Evolutionary conservation across 2,113 vertebrate species (phyloP).

Genomic region (Ellobius talpinus): DNA sequence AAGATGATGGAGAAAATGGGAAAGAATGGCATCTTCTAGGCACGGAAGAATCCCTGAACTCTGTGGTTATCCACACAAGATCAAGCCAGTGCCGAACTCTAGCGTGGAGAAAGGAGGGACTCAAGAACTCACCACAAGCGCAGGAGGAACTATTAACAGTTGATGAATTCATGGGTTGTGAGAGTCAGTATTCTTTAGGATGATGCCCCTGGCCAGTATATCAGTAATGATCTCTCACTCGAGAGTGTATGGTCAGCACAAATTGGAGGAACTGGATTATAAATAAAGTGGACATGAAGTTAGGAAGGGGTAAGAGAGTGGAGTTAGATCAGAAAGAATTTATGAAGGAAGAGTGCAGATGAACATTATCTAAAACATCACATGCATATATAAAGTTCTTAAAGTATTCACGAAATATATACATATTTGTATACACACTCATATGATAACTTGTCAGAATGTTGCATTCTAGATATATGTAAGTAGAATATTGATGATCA

Average conservation of each 20-base stretch:
- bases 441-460: not conserved
- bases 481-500: not conserved
- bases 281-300: not conserved
- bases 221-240: too few relatives aligned
- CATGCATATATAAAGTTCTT: not conserved
- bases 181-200: not conserved
- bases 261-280: not conserved
- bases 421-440: not conserved
- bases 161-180: not conserved
- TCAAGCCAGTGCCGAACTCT: not conserved
- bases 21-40: not conserved
- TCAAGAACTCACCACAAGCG: not conserved
- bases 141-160: not conserved
- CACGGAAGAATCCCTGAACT: not conserved
- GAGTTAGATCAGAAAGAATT: not conserved
- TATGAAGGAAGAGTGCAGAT: not conserved
- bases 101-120: not conserved
- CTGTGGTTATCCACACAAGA: not conserved
- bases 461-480: not conserved
- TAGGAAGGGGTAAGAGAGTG: not conserved
- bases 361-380: not conserved
- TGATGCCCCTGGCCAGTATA: not conserved
- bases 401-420: not conserved
- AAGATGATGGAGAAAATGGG: not conserved
- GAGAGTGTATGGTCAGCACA: not conserved